These are phyloP conservation scores for Syngnathus typhle DNA, from an alignment of 2,113 vertebrate genomes.

Conservation along the genomic window DNA sequence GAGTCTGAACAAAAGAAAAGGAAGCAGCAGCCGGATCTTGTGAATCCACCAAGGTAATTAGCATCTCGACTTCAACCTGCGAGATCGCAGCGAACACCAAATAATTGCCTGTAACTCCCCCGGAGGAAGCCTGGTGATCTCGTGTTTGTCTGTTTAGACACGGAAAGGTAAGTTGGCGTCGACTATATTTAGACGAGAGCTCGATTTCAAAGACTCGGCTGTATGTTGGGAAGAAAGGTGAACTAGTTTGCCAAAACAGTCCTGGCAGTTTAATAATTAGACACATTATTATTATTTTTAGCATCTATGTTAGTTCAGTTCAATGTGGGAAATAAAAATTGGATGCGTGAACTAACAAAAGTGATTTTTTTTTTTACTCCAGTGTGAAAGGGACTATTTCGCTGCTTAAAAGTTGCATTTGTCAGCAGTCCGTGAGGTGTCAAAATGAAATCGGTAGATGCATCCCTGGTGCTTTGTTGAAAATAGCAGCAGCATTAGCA, in stretches of 20 bases:
- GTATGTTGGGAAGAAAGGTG: constrained; percentile 9
- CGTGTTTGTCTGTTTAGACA: constrained; percentile 53
- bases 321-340: background rate
- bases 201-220: constrained; percentile 50
- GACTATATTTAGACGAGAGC: constrained; percentile 59
- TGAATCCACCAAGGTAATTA: constrained; percentile 70
- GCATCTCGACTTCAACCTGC: constrained; percentile 59
- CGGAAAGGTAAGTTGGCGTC: constrained; percentile 49
- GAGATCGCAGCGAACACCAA: constrained; percentile 59
- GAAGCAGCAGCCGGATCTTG: constrained; percentile 55
- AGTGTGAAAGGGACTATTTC: constrained; percentile 23
- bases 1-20: constrained; percentile 58
- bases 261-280: background rate
- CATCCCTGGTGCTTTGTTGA: constrained; percentile 62
- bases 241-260: background rate
- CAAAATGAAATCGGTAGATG: constrained; percentile 62
- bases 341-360: constrained; percentile 24
- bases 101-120: constrained; percentile 61
- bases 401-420: constrained; percentile 47
- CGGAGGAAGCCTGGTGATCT: constrained; percentile 39
- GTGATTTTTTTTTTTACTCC: constrained; percentile 19
- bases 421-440: constrained; percentile 50
- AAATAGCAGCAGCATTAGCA: constrained; percentile 62
- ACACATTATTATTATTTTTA: background rate
- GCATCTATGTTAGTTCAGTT: background rate